Evolutionary conservation across 1,140 invertebrate species (phyloP), one percentile per base, ranked within the genome.

Genomic region (Oedothorax gibbosus): DNA sequence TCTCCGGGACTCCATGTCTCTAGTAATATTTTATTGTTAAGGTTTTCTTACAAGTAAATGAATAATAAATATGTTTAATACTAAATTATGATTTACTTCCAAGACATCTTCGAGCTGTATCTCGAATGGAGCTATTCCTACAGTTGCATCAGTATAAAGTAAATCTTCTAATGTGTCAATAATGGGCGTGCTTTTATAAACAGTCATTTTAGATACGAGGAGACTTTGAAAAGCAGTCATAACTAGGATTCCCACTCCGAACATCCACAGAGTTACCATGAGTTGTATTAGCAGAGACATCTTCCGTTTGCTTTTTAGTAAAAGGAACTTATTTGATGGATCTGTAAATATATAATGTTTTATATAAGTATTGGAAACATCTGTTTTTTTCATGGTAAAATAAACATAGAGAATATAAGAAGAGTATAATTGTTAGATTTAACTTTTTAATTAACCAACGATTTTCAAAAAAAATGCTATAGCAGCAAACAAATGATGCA

Each of bases 211-310:
- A 3, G 76, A 66, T 20, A 79, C 76, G 6, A 79, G 49, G 9
- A 79, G 76, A 15, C 76, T 79, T 20, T 79, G 76, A 51, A 65
- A 79, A 7, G 51, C 62, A 54, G 12, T 79, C 76, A 79, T 79
- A 3, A 79, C 51, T 0, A 79, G 60, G n/a, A n/a, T n/a, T 18
- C 15, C 9, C 11, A 79, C 54, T n/a, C 60, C 49, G 7, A 66
- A n/a, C 0, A 54, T 53, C 76, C 76, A 79, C 7, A 60, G 21
- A 3, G 14, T 50, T 20, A 35, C 76, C 12, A 79, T 8, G 0
- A 79, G 1, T 9, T 50, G 62, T 9, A 66, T 7, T 8, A 79
- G 9, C 11, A 79, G 6, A 0, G 76, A 66, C 0, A 66, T 8
- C 4, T 1, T 3, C 5, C 2, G 4, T 50, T 20, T 53, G 18